Percentiles rank a stretch among this genome's conserved stretches.
Conservation (phyloP, 2,797 vertebrate genomes). For the Tapirus indicus region DNA sequence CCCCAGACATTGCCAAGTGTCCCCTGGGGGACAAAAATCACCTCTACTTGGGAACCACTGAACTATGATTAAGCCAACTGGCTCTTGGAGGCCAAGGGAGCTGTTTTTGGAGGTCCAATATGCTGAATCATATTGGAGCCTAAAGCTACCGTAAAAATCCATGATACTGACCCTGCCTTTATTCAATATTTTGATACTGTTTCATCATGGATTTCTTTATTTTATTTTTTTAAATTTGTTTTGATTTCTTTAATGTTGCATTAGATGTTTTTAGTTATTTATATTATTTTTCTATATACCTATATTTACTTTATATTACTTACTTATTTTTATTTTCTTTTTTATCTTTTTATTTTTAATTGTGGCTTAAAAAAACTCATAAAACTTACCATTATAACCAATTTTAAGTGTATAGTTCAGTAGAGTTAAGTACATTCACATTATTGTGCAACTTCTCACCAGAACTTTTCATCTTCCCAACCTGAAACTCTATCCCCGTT, state of each 20-base stretch:
- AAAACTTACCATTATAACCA: too few relatives aligned
- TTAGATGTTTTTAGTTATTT: not conserved
- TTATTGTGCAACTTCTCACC: too few relatives aligned
- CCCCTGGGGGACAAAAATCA: not conserved
- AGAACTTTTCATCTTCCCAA: too few relatives aligned
- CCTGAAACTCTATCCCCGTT: too few relatives aligned
- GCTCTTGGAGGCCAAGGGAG: not conserved
- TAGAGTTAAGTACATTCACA: too few relatives aligned
- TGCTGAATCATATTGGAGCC: not conserved
- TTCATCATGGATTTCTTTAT: not conserved
- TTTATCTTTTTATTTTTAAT: not conserved
- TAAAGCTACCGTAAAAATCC: not conserved
- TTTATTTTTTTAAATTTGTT: not conserved
- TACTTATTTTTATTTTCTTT: not conserved
- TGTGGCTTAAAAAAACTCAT: not conserved
- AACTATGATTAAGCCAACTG: not conserved
- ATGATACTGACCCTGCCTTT: not conserved
- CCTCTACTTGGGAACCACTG: too few relatives aligned
- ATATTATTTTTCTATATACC: not conserved
- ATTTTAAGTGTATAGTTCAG: not conserved
- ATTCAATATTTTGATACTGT: too few relatives aligned
- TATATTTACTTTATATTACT: not conserved
- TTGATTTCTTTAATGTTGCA: not conserved
- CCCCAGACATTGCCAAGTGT: too few relatives aligned
- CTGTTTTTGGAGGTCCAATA: not conserved